phyloP scores from a whole-genome alignment of 2,888 invertebrate species.

The Parochlus steinenii region DNA sequence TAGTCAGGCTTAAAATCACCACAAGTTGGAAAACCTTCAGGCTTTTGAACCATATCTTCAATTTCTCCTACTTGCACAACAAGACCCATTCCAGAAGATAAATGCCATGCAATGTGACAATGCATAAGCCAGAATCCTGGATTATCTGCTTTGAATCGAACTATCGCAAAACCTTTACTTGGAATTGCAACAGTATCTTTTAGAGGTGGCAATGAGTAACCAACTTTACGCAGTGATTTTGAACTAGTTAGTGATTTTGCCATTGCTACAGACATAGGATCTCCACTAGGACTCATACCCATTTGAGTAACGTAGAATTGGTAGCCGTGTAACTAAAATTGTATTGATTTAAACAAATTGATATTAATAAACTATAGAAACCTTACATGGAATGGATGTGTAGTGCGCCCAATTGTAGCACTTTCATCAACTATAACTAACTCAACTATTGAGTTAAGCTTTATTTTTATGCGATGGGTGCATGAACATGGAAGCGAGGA shows the following conservation, averaged over 20 bases:
- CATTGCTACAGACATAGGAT: constrained; percentile 17
- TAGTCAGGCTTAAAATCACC: no score
- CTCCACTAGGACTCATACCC: constrained; percentile 17
- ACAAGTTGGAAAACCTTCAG: no score
- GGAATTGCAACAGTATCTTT: constrained; percentile 25
- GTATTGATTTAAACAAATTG: constrained; percentile 23
- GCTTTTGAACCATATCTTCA: no score
- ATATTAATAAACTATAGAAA: no score
- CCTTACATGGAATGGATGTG: no score
- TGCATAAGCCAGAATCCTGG: constrained; percentile 23
- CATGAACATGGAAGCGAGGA: constrained; percentile 17
- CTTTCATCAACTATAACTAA: constrained; percentile 12
- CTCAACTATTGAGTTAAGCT: constrained; percentile 17
- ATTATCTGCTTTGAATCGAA: constrained; percentile 22
- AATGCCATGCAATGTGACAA: no score
- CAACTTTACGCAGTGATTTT: not conserved
- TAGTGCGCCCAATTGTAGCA: not conserved
- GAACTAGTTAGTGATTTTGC: constrained; percentile 16
- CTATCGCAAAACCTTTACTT: constrained; percentile 22
- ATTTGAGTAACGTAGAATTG: constrained; percentile 24
- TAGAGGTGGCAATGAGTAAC: constrained; percentile 18
- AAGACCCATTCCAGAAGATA: no score
- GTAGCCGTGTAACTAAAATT: constrained; percentile 27
- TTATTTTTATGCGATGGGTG: constrained; percentile 21
- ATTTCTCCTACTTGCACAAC: no score